These are phyloP conservation scores for Nasonia longicornis DNA, from an alignment of 1,140 invertebrate species.

Conservation along the genomic window DNA sequence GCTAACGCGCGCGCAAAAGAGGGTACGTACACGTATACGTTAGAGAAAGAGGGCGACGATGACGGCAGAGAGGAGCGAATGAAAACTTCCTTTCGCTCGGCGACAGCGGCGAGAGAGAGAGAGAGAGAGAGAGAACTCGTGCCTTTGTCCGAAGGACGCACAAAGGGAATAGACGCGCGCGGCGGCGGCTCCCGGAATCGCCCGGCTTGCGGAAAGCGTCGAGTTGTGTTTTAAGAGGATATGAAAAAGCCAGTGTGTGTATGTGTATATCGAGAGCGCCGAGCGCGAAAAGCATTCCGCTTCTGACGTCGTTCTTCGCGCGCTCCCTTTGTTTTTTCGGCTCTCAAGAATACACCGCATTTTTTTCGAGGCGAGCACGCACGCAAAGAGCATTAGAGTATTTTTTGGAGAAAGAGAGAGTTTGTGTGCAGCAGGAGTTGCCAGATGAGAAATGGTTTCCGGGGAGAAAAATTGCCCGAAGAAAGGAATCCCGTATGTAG, in stretches of 20 bases:
- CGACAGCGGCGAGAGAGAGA: constrained; percentile 3
- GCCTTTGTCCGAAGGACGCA: constrained; percentile 45
- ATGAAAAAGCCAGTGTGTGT: not conserved
- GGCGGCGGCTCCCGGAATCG: not conserved
- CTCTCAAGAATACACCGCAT: not conserved
- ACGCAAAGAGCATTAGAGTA: constrained; percentile 16
- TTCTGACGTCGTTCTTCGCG: not conserved
- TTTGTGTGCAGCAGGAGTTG: not conserved
- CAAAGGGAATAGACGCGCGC: constrained; percentile 44
- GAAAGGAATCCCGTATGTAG: constrained; percentile 26
- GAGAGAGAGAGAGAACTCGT: not conserved
- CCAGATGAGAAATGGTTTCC: constrained; percentile 41
- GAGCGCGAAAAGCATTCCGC: not conserved
- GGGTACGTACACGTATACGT: not conserved
- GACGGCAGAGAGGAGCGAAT: not conserved
- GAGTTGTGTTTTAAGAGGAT: constrained; percentile 37
- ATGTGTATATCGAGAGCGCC: not conserved
- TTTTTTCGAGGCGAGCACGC: not conserved
- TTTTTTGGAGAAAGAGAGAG: not conserved
- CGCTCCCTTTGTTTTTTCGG: constrained; percentile 12
- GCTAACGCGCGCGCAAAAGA: not conserved
- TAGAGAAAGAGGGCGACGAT: not conserved
- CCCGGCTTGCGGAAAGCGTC: constrained; percentile 14
- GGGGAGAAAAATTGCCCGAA: constrained; percentile 43
- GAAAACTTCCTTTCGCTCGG: constrained; percentile 41